phyloP scores from a whole-genome alignment of 2,797 vertebrate genomes.

The Sphaeramia orbicularis region DNA sequence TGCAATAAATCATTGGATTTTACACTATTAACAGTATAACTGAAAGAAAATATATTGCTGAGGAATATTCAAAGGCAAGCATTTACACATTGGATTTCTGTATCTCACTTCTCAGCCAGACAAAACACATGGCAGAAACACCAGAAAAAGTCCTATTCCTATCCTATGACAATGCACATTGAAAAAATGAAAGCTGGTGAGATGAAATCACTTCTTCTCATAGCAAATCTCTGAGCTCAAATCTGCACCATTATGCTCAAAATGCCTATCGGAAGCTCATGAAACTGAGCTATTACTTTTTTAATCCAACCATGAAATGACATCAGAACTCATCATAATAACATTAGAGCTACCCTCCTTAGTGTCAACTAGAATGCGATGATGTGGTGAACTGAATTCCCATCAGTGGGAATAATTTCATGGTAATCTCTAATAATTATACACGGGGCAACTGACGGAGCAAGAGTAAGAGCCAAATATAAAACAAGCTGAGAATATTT shows the following conservation, averaged over 20 bases:
- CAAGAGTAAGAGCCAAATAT: slow-evolving; percentile 27
- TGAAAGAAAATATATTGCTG: slow-evolving; percentile 7
- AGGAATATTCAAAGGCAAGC: neutral
- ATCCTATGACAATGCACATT: neutral
- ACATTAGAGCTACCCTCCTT: slow-evolving; percentile 65
- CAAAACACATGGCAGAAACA: slow-evolving; percentile 29
- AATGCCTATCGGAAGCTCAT: slow-evolving; percentile 45
- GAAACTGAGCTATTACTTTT: slow-evolving; percentile 66
- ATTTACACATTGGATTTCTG: neutral
- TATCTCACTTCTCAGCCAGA: slow-evolving; percentile 14
- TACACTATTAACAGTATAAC: neutral
- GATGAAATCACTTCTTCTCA: slow-evolving; percentile 6
- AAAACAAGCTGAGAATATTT: slow-evolving; percentile 1
- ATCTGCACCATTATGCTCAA: slow-evolving; percentile 46
- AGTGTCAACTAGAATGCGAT: slow-evolving; percentile 56
- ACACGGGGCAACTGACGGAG: slow-evolving; percentile 49
- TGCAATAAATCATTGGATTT: slow-evolving; percentile 4
- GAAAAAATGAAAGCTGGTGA: neutral
- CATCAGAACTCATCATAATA: slow-evolving; percentile 68
- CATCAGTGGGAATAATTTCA: slow-evolving; percentile 70
- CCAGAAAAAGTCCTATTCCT: neutral
- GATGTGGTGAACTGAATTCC: slow-evolving; percentile 65
- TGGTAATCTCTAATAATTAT: slow-evolving; percentile 70
- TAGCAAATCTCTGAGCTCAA: slow-evolving; percentile 12
- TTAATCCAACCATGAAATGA: slow-evolving; percentile 73